A percentile compares a stretch with the other conserved stretches of the same genome.
phyloP scores from a whole-genome alignment of 2,888 invertebrate species.

The Aspidapion aeneum region DNA sequence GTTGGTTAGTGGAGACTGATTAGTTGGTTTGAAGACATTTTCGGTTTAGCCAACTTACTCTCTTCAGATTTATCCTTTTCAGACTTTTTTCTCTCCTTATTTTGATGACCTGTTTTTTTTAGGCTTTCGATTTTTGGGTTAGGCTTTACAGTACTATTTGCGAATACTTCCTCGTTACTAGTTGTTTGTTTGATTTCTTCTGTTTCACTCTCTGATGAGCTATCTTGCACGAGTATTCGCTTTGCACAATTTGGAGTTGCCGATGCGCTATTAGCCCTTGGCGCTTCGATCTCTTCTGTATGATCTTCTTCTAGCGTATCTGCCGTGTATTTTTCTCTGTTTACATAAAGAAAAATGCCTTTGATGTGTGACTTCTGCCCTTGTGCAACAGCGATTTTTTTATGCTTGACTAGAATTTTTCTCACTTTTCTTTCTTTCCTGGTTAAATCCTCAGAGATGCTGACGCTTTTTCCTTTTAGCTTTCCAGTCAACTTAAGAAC shows the following conservation, averaged over 20 bases:
- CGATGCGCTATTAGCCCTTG: neutral
- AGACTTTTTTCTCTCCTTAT: neutral
- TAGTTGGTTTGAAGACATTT: no score
- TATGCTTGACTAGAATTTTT: slow-evolving; percentile 2
- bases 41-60: no score
- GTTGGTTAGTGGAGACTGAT: no score
- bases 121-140: neutral
- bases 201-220: neutral
- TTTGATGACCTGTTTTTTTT: neutral
- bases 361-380: neutral
- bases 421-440: neutral
- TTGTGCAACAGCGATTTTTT: neutral
- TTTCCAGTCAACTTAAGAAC: neutral
- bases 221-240: neutral
- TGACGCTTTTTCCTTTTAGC: neutral
- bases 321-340: neutral
- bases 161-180: neutral
- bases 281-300: neutral
- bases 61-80: neutral
- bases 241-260: neutral
- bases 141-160: neutral
- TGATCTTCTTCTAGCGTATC: neutral
- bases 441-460: neutral
- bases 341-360: neutral
- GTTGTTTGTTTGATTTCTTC: neutral